A percentile compares a stretch with the other conserved stretches of the same genome.
phyloP scores from a whole-genome alignment of 2,888 invertebrate species.

The Acleris holmiana region DNA sequence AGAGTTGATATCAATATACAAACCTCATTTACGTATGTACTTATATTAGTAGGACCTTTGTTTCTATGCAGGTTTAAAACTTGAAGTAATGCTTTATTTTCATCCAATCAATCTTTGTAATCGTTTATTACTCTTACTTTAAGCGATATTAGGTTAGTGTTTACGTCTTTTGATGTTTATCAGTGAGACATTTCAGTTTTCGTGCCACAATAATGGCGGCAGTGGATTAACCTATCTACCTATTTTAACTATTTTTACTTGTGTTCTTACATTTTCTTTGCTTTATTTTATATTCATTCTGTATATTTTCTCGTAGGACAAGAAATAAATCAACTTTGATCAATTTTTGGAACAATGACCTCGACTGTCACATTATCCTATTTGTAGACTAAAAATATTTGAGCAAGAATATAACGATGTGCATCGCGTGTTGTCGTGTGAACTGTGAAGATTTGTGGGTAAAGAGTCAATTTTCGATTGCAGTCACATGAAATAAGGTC shows the following conservation, averaged over 20 bases:
- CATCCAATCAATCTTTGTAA: conserved; percentile 22
- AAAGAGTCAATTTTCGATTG: conserved; percentile 79
- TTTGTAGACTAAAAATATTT: conserved; percentile 80
- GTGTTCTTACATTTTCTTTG: conserved; percentile 47
- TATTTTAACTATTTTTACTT: conserved; percentile 62
- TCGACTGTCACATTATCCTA: conserved; percentile 73
- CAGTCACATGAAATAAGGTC: conserved; percentile 79
- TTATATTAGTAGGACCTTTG: conserved; percentile 70
- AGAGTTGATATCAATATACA: conserved; percentile 63
- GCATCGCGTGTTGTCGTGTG: conserved; percentile 58
- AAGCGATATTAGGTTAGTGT: conserved; percentile 67
- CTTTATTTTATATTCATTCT: conserved; percentile 61
- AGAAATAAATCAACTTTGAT: conserved; percentile 66
- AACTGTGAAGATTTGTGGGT: conserved; percentile 68
- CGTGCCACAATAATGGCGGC: conserved; percentile 84
- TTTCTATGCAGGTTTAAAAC: conserved; percentile 64
- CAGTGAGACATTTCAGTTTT: conserved; percentile 78
- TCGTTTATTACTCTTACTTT: conserved; percentile 44
- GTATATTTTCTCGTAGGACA: conserved; percentile 70
- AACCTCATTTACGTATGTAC: conserved; percentile 78
- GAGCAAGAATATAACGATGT: conserved; percentile 72
- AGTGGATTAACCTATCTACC: conserved; percentile 81
- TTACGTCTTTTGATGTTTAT: conserved; percentile 82
- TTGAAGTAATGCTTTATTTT: conserved; percentile 41
- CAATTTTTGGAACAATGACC: conserved; percentile 79